Evolutionary conservation across 2,888 invertebrate species (phyloP).

Genomic region (Pyrochroa serraticornis): DNA sequence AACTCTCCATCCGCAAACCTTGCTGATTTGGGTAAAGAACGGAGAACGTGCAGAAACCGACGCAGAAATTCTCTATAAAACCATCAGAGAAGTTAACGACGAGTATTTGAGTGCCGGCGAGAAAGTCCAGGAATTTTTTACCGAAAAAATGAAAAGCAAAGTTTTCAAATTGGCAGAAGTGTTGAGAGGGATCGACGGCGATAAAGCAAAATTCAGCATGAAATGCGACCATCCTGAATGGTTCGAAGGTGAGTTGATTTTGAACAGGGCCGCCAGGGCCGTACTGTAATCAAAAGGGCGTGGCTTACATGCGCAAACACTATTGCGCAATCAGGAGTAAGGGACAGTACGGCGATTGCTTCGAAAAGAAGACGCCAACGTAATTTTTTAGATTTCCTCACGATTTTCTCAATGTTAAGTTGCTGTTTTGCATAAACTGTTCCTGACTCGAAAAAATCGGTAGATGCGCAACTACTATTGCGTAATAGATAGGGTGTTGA

Average conservation of each 20-base stretch:
- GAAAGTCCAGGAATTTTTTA: conserved; percentile 76
- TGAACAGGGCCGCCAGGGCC: neutral
- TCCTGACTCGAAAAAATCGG: too few species aligned
- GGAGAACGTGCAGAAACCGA: conserved; percentile 61
- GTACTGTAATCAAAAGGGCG: neutral
- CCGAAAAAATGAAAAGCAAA: conserved; percentile 67
- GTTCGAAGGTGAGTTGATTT: conserved; percentile 69
- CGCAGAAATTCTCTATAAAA: conserved; percentile 73
- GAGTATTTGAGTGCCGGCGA: conserved; percentile 74
- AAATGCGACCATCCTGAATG: conserved; percentile 74
- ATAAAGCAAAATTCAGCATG: conserved; percentile 64
- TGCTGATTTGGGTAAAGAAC: conserved; percentile 65
- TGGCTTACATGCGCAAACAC: neutral
- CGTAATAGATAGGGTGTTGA: too few species aligned
- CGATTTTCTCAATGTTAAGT: too few species aligned
- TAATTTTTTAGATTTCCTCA: too few species aligned
- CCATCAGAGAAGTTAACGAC: conserved; percentile 70
- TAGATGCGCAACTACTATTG: too few species aligned
- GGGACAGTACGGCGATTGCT: too few species aligned
- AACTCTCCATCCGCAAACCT: conserved; percentile 76
- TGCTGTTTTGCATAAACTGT: too few species aligned
- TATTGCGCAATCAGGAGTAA: neutral
- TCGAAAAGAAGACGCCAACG: too few species aligned
- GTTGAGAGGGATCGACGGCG: conserved; percentile 60
- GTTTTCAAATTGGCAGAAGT: conserved; percentile 59